Evolutionary conservation across 2,888 invertebrate genomes (phyloP).

Genomic region (Mycogona germanica): DNA sequence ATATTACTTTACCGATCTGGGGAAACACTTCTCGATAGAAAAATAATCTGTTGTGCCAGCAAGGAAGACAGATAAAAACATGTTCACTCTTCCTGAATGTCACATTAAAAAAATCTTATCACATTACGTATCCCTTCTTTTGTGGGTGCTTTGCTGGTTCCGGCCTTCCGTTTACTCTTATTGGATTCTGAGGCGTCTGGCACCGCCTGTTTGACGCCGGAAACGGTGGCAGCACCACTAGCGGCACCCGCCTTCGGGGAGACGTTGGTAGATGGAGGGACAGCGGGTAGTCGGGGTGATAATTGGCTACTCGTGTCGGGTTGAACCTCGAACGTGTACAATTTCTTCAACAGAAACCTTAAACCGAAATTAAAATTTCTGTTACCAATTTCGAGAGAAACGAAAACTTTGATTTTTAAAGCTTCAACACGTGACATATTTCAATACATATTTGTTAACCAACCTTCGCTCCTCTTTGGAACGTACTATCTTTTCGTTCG

Average conservation of each 20-base stretch:
- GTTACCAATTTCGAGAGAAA: background rate
- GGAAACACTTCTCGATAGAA: no score
- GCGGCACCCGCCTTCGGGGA: background rate
- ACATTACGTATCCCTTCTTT: conserved; percentile 17
- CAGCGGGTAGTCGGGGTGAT: background rate
- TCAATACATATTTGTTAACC: background rate
- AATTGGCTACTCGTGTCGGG: conserved; percentile 24
- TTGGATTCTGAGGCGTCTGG: background rate
- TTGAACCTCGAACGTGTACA: conserved; percentile 37
- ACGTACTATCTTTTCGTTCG: conserved; percentile 65
- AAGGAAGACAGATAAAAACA: background rate
- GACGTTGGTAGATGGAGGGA: background rate
- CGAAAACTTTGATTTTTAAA: conserved; percentile 6
- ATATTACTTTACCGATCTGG: no score
- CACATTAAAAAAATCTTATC: no score
- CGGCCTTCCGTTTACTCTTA: conserved; percentile 11
- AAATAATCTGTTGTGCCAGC: background rate
- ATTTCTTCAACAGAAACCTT: conserved; percentile 58
- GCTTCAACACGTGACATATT: background rate
- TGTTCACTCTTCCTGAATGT: background rate
- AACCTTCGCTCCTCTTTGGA: conserved; percentile 62
- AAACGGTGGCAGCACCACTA: background rate
- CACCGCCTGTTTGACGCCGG: no score
- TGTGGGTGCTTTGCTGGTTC: conserved; percentile 15
- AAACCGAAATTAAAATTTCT: background rate